phyloP scores from a whole-genome alignment of 2,797 vertebrate genomes.

The Meda fulgida region DNA sequence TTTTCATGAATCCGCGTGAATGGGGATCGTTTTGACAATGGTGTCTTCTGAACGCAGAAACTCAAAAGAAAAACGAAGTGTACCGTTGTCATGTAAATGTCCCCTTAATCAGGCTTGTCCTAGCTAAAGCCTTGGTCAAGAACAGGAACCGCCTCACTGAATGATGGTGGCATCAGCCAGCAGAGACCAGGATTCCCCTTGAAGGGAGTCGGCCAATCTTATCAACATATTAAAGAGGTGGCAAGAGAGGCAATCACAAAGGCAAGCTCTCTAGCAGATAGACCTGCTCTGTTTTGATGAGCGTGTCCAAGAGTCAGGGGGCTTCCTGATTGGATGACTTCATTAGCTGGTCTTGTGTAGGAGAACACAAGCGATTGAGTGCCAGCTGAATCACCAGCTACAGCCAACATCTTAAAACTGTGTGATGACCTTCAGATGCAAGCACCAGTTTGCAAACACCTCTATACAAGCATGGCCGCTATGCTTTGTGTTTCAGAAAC shows the following conservation, averaged over 20 bases:
- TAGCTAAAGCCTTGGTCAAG: constrained; percentile 12
- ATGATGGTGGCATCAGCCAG: background rate
- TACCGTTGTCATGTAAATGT: too few species aligned
- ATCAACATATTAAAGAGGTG: constrained; percentile 25
- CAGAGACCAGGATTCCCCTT: constrained; percentile 11
- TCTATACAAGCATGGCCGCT: background rate
- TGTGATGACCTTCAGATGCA: background rate
- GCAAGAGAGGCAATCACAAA: constrained; percentile 49
- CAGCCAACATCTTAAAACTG: background rate
- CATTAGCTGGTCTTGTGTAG: constrained; percentile 31
- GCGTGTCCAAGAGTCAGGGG: constrained; percentile 1
- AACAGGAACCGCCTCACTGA: background rate
- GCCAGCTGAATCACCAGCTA: background rate
- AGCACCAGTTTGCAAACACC: background rate
- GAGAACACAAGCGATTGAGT: background rate
- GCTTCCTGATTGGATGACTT: constrained; percentile 46
- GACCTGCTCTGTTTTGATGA: constrained; percentile 38
- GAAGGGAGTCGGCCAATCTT: constrained; percentile 3
- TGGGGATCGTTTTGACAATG: too few species aligned
- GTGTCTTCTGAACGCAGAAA: too few species aligned
- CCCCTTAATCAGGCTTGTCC: background rate
- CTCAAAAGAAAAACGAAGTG: too few species aligned
- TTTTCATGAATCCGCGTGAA: too few species aligned
- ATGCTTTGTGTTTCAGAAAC: background rate
- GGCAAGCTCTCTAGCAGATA: constrained; percentile 11